phyloP scores from a whole-genome alignment of 2,888 invertebrate species.

The Drosophila formosana region DNA sequence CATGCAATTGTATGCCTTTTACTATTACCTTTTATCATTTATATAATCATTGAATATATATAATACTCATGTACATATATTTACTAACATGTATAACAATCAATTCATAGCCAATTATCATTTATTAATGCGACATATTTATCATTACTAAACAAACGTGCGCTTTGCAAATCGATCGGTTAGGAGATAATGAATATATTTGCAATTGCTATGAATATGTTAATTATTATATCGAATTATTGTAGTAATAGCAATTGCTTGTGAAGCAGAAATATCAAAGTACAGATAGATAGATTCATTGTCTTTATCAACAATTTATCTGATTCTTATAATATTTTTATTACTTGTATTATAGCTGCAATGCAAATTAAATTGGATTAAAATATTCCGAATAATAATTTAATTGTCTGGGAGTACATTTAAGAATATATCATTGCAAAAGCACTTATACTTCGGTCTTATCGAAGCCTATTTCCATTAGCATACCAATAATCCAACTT shows the following conservation, averaged over 20 bases:
- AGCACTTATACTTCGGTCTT: background rate
- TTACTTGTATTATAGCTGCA: too few relatives aligned
- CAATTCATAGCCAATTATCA: background rate
- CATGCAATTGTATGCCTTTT: slow-evolving; percentile 78
- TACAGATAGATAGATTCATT: too few relatives aligned
- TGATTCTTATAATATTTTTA: too few relatives aligned
- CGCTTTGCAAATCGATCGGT: background rate
- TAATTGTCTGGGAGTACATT: background rate
- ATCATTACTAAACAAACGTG: slow-evolving; percentile 30
- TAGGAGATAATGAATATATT: too few relatives aligned
- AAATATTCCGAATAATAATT: too few relatives aligned
- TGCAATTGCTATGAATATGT: too few relatives aligned
- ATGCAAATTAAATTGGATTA: too few relatives aligned
- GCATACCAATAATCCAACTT: slow-evolving; percentile 10
- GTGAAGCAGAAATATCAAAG: too few relatives aligned
- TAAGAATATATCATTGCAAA: background rate
- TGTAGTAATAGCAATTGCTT: too few relatives aligned
- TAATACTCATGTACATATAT: slow-evolving; percentile 10
- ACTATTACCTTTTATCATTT: slow-evolving; percentile 56
- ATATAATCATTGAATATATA: slow-evolving; percentile 32
- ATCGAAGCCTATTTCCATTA: background rate
- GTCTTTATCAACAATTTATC: too few relatives aligned
- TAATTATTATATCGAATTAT: too few relatives aligned
- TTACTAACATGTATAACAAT: slow-evolving; percentile 5
- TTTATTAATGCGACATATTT: slow-evolving; percentile 7